phyloP scores from a whole-genome alignment of 2,797 vertebrate genomes.

The Echiichthys vipera region DNA sequence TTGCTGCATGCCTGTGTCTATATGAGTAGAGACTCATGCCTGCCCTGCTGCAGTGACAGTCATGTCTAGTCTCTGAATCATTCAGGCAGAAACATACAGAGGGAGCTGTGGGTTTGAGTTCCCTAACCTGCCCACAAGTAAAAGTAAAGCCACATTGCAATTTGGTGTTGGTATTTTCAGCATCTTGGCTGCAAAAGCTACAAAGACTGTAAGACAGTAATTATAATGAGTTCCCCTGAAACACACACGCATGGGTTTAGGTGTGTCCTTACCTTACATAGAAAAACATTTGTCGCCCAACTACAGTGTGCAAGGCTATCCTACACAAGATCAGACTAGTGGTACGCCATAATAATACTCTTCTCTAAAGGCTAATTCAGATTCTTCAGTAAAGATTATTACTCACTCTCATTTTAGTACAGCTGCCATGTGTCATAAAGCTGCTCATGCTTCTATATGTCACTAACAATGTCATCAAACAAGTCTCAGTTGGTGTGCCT shows the following conservation, averaged over 20 bases:
- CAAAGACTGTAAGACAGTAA: neutral
- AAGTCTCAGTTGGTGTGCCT: neutral
- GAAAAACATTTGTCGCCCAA: neutral
- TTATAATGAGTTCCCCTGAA: constrained; percentile 1
- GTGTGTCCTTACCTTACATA: neutral
- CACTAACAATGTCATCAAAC: neutral
- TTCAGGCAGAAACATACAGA: constrained; percentile 3
- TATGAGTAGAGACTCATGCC: neutral
- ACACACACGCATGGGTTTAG: neutral
- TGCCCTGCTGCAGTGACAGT: neutral
- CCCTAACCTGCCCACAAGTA: neutral
- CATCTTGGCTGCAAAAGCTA: neutral
- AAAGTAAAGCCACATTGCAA: neutral
- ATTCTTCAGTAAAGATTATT: too few species aligned
- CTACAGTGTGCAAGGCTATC: neutral
- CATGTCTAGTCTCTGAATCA: neutral
- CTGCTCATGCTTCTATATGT: neutral
- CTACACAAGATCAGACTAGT: neutral
- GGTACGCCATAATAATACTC: neutral
- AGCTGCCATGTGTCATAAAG: neutral
- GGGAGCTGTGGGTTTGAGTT: neutral
- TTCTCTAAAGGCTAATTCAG: too few species aligned
- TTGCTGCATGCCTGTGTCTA: too few species aligned
- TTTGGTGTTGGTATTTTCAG: neutral
- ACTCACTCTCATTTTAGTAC: too few species aligned